Conservation (phyloP, 2,113 vertebrate species). For the Channa maculata region DNA sequence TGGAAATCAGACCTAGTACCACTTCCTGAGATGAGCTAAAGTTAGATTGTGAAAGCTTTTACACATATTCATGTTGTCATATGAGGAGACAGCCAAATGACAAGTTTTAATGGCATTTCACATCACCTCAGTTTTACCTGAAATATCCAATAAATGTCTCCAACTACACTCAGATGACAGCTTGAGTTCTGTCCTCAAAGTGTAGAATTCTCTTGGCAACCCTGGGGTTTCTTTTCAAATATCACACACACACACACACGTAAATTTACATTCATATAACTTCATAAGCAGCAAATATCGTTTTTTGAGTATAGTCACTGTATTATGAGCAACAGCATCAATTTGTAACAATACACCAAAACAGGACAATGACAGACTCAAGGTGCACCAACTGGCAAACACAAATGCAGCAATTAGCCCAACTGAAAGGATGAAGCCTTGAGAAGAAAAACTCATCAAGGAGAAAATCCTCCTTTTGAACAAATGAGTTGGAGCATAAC, state of each 20-base stretch:
- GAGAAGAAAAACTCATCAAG: slow-evolving; percentile 26
- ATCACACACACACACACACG: background rate
- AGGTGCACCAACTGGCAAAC: slow-evolving; percentile 9
- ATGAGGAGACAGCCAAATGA: slow-evolving; percentile 9
- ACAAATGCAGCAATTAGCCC: slow-evolving; percentile 46
- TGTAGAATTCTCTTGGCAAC: too few relatives aligned
- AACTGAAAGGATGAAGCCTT: slow-evolving; percentile 41
- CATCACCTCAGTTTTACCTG: background rate
- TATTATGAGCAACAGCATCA: too few relatives aligned
- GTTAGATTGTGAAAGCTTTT: slow-evolving; percentile 44
- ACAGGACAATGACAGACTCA: background rate
- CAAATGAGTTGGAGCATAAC: slow-evolving; percentile 54
- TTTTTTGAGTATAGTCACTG: too few relatives aligned
- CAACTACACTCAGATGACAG: background rate
- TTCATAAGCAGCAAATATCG: too few relatives aligned
- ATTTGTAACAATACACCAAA: slow-evolving; percentile 1
- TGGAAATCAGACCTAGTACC: slow-evolving; percentile 54
- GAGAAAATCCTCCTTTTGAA: slow-evolving; percentile 54
- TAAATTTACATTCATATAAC: too few relatives aligned
- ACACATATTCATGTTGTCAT: slow-evolving; percentile 17
- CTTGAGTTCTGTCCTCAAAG: background rate
- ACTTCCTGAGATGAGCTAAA: slow-evolving; percentile 47
- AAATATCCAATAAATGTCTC: background rate
- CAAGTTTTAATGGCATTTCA: slow-evolving; percentile 9
- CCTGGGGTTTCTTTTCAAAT: background rate